Conservation (phyloP, 2,797 vertebrate genomes). For the Podargus strigoides region DNA sequence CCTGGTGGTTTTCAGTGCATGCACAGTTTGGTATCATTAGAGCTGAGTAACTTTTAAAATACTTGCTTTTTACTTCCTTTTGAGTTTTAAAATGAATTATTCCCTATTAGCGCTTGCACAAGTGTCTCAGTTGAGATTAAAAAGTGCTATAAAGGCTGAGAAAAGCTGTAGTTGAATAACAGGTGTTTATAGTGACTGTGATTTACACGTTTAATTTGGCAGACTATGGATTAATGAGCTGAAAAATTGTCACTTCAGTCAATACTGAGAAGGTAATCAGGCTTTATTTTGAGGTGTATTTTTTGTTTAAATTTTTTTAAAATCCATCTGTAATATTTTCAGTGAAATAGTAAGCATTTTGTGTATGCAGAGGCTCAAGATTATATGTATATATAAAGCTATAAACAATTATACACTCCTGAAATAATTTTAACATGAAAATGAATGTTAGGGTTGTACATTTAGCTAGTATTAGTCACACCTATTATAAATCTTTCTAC, state of each 20-base stretch:
- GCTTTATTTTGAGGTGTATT: neutral
- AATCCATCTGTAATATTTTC: neutral
- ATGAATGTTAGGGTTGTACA: neutral
- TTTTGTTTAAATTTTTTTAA: neutral
- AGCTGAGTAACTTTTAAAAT: neutral
- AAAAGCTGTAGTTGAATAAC: neutral
- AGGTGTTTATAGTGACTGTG: neutral
- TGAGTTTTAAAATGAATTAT: neutral
- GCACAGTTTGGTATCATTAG: neutral
- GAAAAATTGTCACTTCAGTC: neutral
- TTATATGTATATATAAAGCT: neutral
- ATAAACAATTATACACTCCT: neutral
- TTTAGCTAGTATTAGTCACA: neutral
- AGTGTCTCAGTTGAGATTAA: neutral
- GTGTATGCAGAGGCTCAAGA: neutral
- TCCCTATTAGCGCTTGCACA: neutral
- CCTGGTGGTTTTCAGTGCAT: neutral
- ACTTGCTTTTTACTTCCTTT: neutral
- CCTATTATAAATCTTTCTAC: neutral
- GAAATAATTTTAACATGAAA: neutral
- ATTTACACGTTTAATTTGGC: neutral
- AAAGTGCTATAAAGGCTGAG: neutral
- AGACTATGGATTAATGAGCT: neutral
- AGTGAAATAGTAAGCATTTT: neutral
- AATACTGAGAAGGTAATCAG: neutral